Evolutionary conservation across 2,113 vertebrate species (phyloP).

Genomic region (Macquaria australasica): DNA sequence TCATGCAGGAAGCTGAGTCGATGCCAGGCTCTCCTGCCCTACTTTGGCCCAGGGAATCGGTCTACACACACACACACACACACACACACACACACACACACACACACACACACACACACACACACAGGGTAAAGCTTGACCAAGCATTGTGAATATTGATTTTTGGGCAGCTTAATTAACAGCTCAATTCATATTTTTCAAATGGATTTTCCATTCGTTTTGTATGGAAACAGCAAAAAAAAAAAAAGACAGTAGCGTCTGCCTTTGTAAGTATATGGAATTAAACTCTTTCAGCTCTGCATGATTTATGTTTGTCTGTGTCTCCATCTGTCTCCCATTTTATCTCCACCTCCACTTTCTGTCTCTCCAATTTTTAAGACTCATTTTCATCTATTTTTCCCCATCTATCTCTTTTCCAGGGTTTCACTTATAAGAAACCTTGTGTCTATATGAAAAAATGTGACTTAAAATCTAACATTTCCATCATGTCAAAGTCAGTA

Average conservation of each 20-base stretch:
- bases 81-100: conserved; percentile 23
- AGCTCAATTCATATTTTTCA: conserved; percentile 15
- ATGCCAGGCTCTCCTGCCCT: conserved; percentile 80
- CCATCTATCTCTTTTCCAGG: not conserved
- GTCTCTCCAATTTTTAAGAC: not conserved
- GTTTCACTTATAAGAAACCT: not conserved
- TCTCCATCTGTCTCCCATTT: conserved; percentile 38
- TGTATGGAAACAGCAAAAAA: not conserved
- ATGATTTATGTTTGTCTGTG: conserved; percentile 33
- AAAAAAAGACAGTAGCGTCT: not conserved
- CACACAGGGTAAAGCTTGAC: conserved; percentile 36
- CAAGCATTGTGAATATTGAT: conserved; percentile 54
- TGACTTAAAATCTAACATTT: not conserved
- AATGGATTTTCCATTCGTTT: conserved; percentile 11
- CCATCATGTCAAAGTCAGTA: not conserved
- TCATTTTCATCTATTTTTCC: not conserved
- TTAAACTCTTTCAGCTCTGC: conserved; percentile 14
- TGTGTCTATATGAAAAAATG: not conserved
- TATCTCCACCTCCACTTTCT: not conserved
- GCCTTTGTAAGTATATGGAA: conserved; percentile 3
- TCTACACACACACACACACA: conserved; percentile 25
- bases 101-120: conserved; percentile 28
- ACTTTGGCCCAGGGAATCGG: conserved; percentile 70
- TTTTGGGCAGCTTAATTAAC: conserved; percentile 29
- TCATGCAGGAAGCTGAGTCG: conserved; percentile 74